These are phyloP conservation scores for Anguilla japonica DNA, from an alignment of 2,113 vertebrate species.

Conservation along the genomic window DNA sequence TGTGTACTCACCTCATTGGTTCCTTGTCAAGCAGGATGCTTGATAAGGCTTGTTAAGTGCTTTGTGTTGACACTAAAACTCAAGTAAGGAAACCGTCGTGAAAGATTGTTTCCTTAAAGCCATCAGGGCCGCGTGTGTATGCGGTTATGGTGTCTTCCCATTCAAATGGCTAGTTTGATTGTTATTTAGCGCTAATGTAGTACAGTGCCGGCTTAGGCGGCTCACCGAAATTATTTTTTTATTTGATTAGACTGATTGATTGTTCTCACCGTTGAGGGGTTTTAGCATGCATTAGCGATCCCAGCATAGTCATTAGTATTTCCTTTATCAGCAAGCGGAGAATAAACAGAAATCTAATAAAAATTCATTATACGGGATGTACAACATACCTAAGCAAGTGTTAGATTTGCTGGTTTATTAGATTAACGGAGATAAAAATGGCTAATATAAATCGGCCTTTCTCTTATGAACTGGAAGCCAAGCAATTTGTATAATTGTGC, in stretches of 20 bases:
- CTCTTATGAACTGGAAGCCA: conserved; percentile 67
- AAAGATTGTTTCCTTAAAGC: conserved; percentile 16
- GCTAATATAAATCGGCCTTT: conserved; percentile 71
- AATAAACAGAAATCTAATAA: conserved; percentile 83
- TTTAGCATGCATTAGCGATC: conserved; percentile 71
- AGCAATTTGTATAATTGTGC: conserved; percentile 74
- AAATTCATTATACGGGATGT: conserved; percentile 72
- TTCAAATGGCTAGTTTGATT: conserved; percentile 49
- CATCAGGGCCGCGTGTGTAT: neutral
- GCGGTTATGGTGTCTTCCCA: neutral
- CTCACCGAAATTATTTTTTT: conserved; percentile 69
- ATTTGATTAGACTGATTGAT: conserved; percentile 81
- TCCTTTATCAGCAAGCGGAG: conserved; percentile 76
- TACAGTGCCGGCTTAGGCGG: conserved; percentile 52
- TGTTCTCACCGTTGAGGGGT: conserved; percentile 59
- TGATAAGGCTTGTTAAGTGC: neutral
- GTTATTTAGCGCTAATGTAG: conserved; percentile 56
- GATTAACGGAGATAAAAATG: conserved; percentile 71
- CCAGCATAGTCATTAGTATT: conserved; percentile 73
- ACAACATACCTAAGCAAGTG: conserved; percentile 58
- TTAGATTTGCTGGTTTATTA: conserved; percentile 66
- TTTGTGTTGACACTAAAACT: conserved; percentile 8
- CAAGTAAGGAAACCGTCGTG: neutral
- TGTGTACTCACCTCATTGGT: neutral
- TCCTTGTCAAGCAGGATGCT: neutral